Conservation (phyloP, 1,140 invertebrate species). For the Trissolcus basalis region DNA sequence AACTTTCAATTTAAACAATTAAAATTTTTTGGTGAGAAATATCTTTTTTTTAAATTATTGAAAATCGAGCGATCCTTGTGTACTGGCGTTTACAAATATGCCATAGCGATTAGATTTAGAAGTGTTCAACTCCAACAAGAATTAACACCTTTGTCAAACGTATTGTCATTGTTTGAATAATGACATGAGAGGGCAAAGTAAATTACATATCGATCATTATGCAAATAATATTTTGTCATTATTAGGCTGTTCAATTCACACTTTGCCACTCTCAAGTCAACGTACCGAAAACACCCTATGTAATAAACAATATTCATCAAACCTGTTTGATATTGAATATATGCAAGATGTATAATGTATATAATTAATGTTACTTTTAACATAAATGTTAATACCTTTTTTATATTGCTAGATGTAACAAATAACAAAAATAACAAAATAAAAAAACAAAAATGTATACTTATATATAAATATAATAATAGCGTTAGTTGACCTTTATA, state of each 20-base stretch:
- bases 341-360: no score
- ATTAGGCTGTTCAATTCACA: conserved; percentile 29
- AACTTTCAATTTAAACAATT: no score
- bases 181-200: conserved; percentile 18
- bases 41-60: no score
- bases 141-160: conserved; percentile 14
- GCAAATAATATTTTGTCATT: conserved; percentile 30
- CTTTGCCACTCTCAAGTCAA: conserved; percentile 27
- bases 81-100: not conserved
- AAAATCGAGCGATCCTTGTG: no score
- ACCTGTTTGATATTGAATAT: not conserved
- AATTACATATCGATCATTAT: conserved; percentile 34
- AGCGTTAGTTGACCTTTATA: no score
- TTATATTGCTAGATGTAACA: no score
- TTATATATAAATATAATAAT: no score
- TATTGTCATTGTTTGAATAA: conserved; percentile 28
- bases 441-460: no score
- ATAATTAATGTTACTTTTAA: no score
- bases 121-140: not conserved
- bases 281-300: conserved; percentile 10
- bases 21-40: no score
- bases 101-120: conserved; percentile 11
- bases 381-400: no score
- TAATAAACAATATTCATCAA: conserved; percentile 5
- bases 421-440: no score